Conservation (phyloP, 2,888 invertebrate species). For the Tiphia femorata region DNA sequence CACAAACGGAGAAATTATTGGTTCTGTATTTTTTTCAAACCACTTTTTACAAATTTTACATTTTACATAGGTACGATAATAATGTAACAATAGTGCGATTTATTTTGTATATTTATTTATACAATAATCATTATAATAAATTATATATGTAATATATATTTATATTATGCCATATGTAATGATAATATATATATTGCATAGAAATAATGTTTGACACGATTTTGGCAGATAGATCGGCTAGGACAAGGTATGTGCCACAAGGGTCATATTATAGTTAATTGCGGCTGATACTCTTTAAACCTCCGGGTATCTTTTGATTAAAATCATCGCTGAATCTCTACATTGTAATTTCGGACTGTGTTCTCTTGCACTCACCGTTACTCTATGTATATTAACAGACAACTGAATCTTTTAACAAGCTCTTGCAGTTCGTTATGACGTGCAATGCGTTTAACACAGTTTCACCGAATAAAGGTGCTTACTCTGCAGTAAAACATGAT, state of each 20-base stretch:
- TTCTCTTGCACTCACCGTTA: conserved; percentile 36
- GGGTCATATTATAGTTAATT: conserved; percentile 49
- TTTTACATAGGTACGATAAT: conserved; percentile 44
- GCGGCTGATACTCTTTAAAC: conserved; percentile 45
- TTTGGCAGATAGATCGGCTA: conserved; percentile 56
- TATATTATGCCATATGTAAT: conserved; percentile 14
- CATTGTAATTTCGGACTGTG: conserved; percentile 47
- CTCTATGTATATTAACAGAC: conserved; percentile 38
- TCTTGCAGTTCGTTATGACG: no score
- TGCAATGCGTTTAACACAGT: no score
- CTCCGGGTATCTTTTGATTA: conserved; percentile 48
- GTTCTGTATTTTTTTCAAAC: conserved; percentile 28
- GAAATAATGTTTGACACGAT: conserved; percentile 61
- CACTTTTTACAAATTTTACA: conserved; percentile 39
- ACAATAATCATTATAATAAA: conserved; percentile 58
- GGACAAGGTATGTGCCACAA: conserved; percentile 43
- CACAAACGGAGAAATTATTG: conserved; percentile 11
- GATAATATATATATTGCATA: conserved; percentile 50
- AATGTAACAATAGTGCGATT: conserved; percentile 39
- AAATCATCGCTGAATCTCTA: conserved; percentile 53
- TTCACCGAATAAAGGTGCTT: no score
- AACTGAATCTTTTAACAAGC: no score
- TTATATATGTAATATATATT: conserved; percentile 43
- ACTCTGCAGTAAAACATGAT: no score
- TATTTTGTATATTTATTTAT: conserved; percentile 58